Evolutionary conservation across 2,888 invertebrate genomes (phyloP).

Genomic region (Neria commutata): DNA sequence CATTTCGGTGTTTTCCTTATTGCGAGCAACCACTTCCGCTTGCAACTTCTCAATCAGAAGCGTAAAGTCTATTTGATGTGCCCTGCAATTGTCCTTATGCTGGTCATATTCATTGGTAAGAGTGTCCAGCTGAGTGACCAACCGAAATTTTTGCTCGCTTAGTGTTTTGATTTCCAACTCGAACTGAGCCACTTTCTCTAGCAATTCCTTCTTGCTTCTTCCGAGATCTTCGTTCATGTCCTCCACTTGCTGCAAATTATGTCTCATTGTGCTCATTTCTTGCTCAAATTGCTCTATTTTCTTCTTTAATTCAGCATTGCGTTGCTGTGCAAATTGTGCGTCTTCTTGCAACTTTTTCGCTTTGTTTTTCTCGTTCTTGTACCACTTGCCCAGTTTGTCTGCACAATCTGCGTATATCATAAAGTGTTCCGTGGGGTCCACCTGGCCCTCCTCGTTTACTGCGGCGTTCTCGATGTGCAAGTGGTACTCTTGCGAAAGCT

Average conservation of each 20-base stretch:
- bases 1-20: neutral
- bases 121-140: conserved; percentile 23
- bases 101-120: conserved; percentile 20
- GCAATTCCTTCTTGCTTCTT: conserved; percentile 16
- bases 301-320: conserved; percentile 26
- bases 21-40: neutral
- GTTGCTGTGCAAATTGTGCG: conserved; percentile 18
- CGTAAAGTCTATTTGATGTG: conserved; percentile 14
- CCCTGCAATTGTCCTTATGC: conserved; percentile 11
- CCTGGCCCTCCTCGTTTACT: conserved; percentile 27
- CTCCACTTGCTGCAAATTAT: conserved; percentile 21
- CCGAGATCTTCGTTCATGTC: conserved; percentile 24
- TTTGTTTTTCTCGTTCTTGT: conserved; percentile 30
- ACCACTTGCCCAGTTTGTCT: conserved; percentile 36
- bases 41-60: conserved; percentile 12
- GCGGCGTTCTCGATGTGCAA: conserved; percentile 29
- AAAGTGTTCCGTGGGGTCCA: conserved; percentile 34
- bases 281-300: conserved; percentile 21
- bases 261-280: conserved; percentile 22
- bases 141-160: conserved; percentile 27
- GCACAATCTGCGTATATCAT: conserved; percentile 42
- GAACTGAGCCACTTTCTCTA: conserved; percentile 13
- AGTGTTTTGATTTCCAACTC: conserved; percentile 18
- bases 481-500: conserved; percentile 20
- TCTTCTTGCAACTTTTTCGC: conserved; percentile 32